Evolutionary conservation across 2,888 invertebrate genomes (phyloP).

Genomic region (Chymomyza fuscimana): DNA sequence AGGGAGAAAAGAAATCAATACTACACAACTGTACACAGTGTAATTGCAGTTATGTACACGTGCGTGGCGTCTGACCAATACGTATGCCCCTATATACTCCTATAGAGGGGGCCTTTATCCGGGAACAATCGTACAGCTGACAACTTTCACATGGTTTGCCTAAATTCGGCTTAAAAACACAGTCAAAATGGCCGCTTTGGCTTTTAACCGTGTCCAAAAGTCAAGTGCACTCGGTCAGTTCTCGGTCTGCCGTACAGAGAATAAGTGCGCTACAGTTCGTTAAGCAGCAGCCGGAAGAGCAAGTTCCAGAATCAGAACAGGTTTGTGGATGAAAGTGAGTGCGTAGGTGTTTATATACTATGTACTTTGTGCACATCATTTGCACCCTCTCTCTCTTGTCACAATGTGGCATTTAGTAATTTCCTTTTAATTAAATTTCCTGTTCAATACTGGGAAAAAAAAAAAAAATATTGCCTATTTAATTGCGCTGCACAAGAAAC

Average conservation of each 20-base stretch:
- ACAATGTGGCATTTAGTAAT: slow-evolving; percentile 14
- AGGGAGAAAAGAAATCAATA: slow-evolving; percentile 50
- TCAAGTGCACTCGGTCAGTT: slow-evolving; percentile 53
- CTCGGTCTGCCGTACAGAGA: slow-evolving; percentile 28
- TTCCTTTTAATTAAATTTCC: slow-evolving; percentile 68
- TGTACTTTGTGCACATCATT: neutral
- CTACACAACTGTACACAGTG: slow-evolving; percentile 16
- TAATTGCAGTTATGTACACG: slow-evolving; percentile 23
- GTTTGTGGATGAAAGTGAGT: neutral
- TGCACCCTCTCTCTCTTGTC: neutral
- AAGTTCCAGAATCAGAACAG: neutral
- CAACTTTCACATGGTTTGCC: slow-evolving; percentile 52
- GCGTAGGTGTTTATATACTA: neutral
- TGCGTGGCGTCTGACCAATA: slow-evolving; percentile 14
- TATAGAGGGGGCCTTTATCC: slow-evolving; percentile 51
- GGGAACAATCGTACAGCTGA: slow-evolving; percentile 45
- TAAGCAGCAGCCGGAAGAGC: slow-evolving; percentile 30
- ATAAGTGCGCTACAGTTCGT: slow-evolving; percentile 49
- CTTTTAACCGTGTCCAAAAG: slow-evolving; percentile 47
- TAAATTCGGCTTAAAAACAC: slow-evolving; percentile 31
- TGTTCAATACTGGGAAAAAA: slow-evolving; percentile 38
- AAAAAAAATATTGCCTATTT: slow-evolving; percentile 50
- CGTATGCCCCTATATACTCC: slow-evolving; percentile 51
- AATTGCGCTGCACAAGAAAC: slow-evolving; percentile 35
- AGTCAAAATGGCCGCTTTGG: neutral